These are phyloP conservation scores for Condylostylus longicornis DNA, from an alignment of 1,140 invertebrate genomes.

Conservation along the genomic window DNA sequence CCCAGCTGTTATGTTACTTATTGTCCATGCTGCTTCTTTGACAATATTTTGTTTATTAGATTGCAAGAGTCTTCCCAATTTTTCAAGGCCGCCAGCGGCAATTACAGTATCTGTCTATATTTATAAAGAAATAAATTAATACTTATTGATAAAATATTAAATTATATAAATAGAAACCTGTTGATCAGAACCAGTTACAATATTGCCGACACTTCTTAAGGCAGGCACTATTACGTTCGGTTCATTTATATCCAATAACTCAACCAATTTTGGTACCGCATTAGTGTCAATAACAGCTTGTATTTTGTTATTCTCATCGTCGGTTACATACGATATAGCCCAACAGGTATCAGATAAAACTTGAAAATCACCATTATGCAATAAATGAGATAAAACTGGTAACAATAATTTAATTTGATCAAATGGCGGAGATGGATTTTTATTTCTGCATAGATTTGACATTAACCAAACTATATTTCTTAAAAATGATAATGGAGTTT, in stretches of 20 bases:
- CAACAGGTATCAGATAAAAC: slow-evolving; percentile 86
- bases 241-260: slow-evolving; percentile 54
- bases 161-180: slow-evolving; percentile 42
- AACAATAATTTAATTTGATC: slow-evolving; percentile 63
- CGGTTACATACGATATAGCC: slow-evolving; percentile 91
- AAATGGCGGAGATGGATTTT: slow-evolving; percentile 71
- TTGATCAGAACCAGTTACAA: slow-evolving; percentile 66
- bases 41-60: slow-evolving; percentile 59
- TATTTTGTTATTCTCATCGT: slow-evolving; percentile 87
- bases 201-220: slow-evolving; percentile 72
- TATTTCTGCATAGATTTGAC: slow-evolving; percentile 84
- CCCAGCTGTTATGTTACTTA: slow-evolving; percentile 96
- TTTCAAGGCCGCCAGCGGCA: slow-evolving; percentile 55
- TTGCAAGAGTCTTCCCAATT: slow-evolving; percentile 55
- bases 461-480: slow-evolving; percentile 75
- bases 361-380: slow-evolving; percentile 58
- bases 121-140: not conserved
- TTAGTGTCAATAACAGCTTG: slow-evolving; percentile 59
- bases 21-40: slow-evolving; percentile 94
- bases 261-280: slow-evolving; percentile 60
- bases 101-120: slow-evolving; percentile 82
- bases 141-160: not conserved
- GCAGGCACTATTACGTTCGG: slow-evolving; percentile 76
- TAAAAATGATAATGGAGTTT: slow-evolving; percentile 35
- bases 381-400: slow-evolving; percentile 61